phyloP scores from a whole-genome alignment of 2,797 vertebrate species.

The Squalus acanthias region DNA sequence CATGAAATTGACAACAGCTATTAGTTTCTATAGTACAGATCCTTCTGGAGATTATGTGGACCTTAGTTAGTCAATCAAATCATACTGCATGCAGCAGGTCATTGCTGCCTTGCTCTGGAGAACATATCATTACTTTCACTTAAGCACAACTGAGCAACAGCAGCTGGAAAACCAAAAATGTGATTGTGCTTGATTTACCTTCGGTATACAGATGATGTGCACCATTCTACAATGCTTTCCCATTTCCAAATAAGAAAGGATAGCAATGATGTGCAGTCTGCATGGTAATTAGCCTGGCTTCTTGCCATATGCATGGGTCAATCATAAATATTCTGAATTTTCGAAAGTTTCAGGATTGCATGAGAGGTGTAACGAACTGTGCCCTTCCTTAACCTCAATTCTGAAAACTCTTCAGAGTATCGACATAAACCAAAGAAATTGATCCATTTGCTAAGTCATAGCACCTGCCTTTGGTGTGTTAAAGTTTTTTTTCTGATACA shows the following conservation, averaged over 20 bases:
- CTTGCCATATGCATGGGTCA: neutral
- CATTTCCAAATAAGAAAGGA: neutral
- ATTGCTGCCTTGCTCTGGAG: neutral
- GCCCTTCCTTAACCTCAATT: neutral
- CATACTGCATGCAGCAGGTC: neutral
- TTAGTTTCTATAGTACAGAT: neutral
- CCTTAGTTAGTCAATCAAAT: slow-evolving; percentile 10
- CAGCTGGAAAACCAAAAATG: neutral
- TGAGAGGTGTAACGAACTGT: neutral
- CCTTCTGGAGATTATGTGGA: neutral
- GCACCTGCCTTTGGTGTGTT: neutral
- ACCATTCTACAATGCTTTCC: neutral
- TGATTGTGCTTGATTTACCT: neutral
- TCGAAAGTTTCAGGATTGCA: neutral
- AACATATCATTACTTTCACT: neutral
- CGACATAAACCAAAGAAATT: neutral
- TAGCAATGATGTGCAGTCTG: neutral
- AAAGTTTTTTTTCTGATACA: neutral
- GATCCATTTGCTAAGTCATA: neutral
- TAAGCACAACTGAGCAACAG: neutral
- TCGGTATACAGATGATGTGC: neutral
- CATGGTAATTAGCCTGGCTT: neutral
- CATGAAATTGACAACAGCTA: slow-evolving; percentile 3
- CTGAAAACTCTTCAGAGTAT: neutral
- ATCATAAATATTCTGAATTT: neutral